Evolutionary conservation across 2,113 vertebrate genomes (phyloP), one percentile per base, ranked within the genome.

Genomic region (Istiophorus platypterus): DNA sequence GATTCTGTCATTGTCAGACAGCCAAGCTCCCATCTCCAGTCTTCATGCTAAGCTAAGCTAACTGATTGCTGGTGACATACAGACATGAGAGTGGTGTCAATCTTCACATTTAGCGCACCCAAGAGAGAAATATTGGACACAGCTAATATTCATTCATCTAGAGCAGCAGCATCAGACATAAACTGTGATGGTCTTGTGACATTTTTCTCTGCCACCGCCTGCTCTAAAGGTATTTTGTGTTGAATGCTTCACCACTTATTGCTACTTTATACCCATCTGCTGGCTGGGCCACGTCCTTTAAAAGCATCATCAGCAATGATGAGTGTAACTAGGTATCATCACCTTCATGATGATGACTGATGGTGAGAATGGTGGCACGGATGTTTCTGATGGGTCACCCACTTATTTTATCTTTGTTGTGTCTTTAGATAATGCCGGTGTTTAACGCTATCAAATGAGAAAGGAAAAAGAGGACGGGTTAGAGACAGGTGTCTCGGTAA

Each of bases 351-450:
- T 81, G 47, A 69, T 47, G 45, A 20, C 22, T 8, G 9, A 49
- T 10, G 2, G 18, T 49, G 47, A 49, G 20, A 18, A 6, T 20
- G 47, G 47, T 57, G 47, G 5, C 0, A 65, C 42, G 58, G 24
- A 24, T 59, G 41, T 68, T 45, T 58, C 22, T 29, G 51, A 59
- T 89, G 81, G 88, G 34, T 89, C 80, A 84, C 39, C 63, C 27
- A 42, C 47, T 62, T 24, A 12, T 67, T 78, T 70, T 59, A 64
- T 82, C 70, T 65, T 66, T 45, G 54, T 57, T 69, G 65, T 11
- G 0, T 72, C 37, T n/a, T 57, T 14, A 51, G 47, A 62, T 39
- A 37, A 72, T 58, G 75, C 62, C 47, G 78, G 81, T n/a, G 57
- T 82, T 74, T 31, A 59, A 72, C 56, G 52, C 31, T 49, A 20